phyloP scores from a whole-genome alignment of 2,113 vertebrate genomes.

The Fregetta grallaria region DNA sequence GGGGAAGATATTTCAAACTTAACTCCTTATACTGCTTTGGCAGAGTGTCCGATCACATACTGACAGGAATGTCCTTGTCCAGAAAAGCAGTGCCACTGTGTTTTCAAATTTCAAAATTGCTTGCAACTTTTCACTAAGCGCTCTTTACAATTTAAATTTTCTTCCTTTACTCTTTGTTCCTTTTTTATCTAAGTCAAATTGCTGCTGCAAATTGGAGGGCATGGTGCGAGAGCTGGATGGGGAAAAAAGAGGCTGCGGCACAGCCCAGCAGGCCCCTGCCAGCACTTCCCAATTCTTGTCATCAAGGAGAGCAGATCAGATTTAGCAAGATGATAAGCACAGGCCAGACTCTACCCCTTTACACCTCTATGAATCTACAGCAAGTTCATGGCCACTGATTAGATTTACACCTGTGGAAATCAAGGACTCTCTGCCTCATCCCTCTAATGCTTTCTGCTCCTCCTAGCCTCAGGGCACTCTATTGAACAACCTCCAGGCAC shows the following conservation, averaged over 20 bases:
- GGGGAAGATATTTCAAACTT: neutral
- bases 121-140: neutral
- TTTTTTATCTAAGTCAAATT: neutral
- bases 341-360: neutral
- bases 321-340: neutral
- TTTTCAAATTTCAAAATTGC: neutral
- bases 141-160: neutral
- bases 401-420: neutral
- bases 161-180: neutral
- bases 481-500: neutral
- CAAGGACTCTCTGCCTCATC: neutral
- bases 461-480: neutral
- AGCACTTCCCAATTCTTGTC: neutral
- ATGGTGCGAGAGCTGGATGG: neutral
- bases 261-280: neutral
- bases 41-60: neutral
- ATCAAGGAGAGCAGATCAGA: neutral
- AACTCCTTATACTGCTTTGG: neutral
- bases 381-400: neutral
- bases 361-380: neutral
- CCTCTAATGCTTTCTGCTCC: neutral
- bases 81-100: neutral
- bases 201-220: neutral
- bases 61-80: neutral
- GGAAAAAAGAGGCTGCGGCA: neutral